Evolutionary conservation across 2,888 invertebrate genomes (phyloP), one percentile per base, ranked within the genome.

Genomic region (Erebia palarica): DNA sequence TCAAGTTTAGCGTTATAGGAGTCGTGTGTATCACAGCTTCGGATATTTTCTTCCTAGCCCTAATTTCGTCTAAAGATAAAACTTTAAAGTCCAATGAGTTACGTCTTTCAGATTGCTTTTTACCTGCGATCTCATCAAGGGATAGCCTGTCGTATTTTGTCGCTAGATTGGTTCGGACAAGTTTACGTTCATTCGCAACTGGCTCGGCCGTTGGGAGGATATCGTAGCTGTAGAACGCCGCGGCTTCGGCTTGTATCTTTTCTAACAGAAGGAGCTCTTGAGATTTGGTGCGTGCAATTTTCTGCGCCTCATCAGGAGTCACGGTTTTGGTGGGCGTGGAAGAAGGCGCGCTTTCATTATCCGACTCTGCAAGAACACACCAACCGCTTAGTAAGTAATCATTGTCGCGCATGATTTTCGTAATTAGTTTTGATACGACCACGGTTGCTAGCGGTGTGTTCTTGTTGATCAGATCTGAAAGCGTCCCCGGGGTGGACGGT

Each of bases 351-450:
- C 96, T 96, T 94, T 96, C 96, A 87, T 94, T 95, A 94, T 96
- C 96, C 82, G 96, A 96, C 91, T 96, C 96, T 96, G 95, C 94
- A 96, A 96, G 95, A 95, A 96, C 94, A 95, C 94, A 95, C 89
- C 83, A 82, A 83, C 82, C 86, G 85, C 84, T 89, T 85, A 89
- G 81, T 85, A 81, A 79, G 59, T 81, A 78, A 77, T 75, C 27
- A 72, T 77, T 76, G 75, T 65, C 67, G 69, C 71, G 79, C 69
- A 89, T 88, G 91, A 91, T 92, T 92, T 92, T 91, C 88, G 92
- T 93, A 92, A 92, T 92, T 93, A 92, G 80, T 88, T 93, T 93
- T 92, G 92, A 87, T 81, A 81, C 84, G 85, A 86, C 87, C 82
- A 80, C 87, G 84, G 73, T 74, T 65, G 80, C 81, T 82, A 81